Percentiles rank a stretch among this genome's conserved stretches.
phyloP scores from a whole-genome alignment of 1,140 invertebrate species.

The Hestina assimilis region DNA sequence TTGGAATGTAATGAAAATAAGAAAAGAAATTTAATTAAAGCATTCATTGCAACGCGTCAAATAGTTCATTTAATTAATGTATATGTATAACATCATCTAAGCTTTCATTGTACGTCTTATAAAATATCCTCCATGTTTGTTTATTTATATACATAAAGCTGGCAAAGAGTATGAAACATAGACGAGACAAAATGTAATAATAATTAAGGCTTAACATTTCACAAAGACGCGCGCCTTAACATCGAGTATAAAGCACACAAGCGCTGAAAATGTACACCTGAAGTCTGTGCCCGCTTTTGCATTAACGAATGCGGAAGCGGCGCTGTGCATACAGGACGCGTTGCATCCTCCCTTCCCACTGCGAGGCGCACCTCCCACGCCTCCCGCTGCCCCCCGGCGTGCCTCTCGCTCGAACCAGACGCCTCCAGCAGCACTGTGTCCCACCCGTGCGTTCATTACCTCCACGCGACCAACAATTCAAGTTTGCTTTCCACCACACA shows the following conservation, averaged over 20 bases:
- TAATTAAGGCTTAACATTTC: slow-evolving; percentile 68
- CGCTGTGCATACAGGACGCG: slow-evolving; percentile 75
- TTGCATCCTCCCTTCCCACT: slow-evolving; percentile 52
- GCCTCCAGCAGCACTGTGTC: slow-evolving; percentile 65
- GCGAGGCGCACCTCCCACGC: slow-evolving; percentile 33
- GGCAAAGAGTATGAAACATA: slow-evolving; percentile 32
- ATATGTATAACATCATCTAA: not conserved
- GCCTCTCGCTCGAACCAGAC: slow-evolving; percentile 62
- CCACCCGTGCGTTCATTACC: slow-evolving; percentile 75
- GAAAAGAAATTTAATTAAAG: slow-evolving; percentile 17
- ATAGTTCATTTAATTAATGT: not conserved
- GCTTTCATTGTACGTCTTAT: not conserved
- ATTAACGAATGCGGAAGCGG: slow-evolving; percentile 78
- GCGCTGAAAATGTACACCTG: slow-evolving; percentile 77
- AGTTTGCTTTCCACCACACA: slow-evolving; percentile 76
- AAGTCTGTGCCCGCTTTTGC: slow-evolving; percentile 75
- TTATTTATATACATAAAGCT: slow-evolving; percentile 6
- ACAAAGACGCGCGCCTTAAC: slow-evolving; percentile 71
- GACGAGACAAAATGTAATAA: slow-evolving; percentile 68
- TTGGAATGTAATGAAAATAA: slow-evolving; percentile 39
- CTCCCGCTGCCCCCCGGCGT: slow-evolving; percentile 29
- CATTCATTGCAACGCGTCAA: not conserved
- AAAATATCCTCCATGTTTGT: not conserved
- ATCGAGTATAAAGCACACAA: slow-evolving; percentile 72
- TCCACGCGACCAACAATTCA: slow-evolving; percentile 76